Percentiles rank a stretch among this genome's conserved stretches.
Evolutionary conservation across 2,888 invertebrate genomes (phyloP).

Genomic region (Ectobius pallidus): DNA sequence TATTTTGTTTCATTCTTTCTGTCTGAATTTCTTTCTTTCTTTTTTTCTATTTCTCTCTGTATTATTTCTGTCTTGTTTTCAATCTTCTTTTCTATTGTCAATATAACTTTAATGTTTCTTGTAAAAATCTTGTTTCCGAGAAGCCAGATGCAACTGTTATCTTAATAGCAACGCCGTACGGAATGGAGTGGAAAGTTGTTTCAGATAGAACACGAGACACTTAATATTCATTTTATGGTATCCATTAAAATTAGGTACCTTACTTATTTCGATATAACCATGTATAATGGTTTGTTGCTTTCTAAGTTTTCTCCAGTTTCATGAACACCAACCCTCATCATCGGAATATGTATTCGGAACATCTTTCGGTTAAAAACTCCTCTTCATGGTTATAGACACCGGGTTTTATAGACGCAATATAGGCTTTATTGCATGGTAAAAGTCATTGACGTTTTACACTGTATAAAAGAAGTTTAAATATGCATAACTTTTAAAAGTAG

Average conservation of each 20-base stretch:
- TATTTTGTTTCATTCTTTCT: too few species aligned
- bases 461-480: too few species aligned
- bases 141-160: neutral
- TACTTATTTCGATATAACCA: neutral
- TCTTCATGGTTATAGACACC: neutral
- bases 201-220: neutral
- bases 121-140: too few species aligned
- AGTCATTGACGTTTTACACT: too few species aligned
- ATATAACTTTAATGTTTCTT: too few species aligned
- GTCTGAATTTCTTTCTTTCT: too few species aligned
- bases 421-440: neutral
- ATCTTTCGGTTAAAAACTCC: neutral
- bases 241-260: neutral
- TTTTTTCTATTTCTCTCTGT: too few species aligned
- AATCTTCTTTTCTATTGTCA: too few species aligned
- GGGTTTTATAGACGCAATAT: neutral
- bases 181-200: neutral
- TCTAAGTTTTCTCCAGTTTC: neutral
- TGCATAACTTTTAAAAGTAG: too few species aligned
- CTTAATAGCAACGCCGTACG: neutral
- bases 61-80: too few species aligned
- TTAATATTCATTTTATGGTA: constrained; percentile 12
- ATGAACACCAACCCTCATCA: too few species aligned
- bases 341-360: neutral
- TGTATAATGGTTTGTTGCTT: constrained; percentile 3